Conservation (phyloP, 2,888 invertebrate genomes). For the Carcina quercana region DNA sequence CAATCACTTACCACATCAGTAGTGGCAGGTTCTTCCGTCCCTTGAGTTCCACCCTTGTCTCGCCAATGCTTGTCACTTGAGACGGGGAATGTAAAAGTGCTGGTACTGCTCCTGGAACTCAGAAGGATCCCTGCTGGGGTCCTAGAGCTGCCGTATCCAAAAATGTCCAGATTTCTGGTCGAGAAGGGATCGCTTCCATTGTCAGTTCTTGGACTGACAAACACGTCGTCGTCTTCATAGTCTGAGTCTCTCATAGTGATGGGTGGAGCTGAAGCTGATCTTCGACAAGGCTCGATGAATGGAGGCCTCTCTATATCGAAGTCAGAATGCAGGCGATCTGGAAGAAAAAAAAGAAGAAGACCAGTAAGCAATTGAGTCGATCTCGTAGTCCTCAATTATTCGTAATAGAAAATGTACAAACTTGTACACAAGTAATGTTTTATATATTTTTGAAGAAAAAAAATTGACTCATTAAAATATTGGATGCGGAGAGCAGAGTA, state of each 20-base stretch:
- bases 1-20: slow-evolving; percentile 59
- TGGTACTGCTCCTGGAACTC: slow-evolving; percentile 54
- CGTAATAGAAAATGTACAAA: too few relatives aligned
- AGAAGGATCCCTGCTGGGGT: slow-evolving; percentile 59
- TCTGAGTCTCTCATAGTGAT: slow-evolving; percentile 54
- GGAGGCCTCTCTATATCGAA: slow-evolving; percentile 44
- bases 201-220: slow-evolving; percentile 49
- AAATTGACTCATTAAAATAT: background rate
- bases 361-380: background rate
- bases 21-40: slow-evolving; percentile 39
- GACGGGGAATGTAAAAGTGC: slow-evolving; percentile 56
- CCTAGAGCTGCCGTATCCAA: slow-evolving; percentile 51
- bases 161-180: slow-evolving; percentile 56
- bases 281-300: slow-evolving; percentile 35
- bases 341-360: slow-evolving; percentile 17
- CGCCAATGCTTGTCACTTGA: slow-evolving; percentile 65
- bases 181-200: slow-evolving; percentile 57
- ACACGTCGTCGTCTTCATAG: slow-evolving; percentile 66
- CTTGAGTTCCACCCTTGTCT: slow-evolving; percentile 64
- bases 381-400: background rate
- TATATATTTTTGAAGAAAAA: background rate
- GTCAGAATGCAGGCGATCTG: slow-evolving; percentile 65
- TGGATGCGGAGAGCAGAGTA: too few relatives aligned
- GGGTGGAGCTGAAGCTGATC: slow-evolving; percentile 55
- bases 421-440: too few relatives aligned